These are phyloP conservation scores for Brenthis ino DNA, from an alignment of 2,888 invertebrate genomes.

Conservation along the genomic window DNA sequence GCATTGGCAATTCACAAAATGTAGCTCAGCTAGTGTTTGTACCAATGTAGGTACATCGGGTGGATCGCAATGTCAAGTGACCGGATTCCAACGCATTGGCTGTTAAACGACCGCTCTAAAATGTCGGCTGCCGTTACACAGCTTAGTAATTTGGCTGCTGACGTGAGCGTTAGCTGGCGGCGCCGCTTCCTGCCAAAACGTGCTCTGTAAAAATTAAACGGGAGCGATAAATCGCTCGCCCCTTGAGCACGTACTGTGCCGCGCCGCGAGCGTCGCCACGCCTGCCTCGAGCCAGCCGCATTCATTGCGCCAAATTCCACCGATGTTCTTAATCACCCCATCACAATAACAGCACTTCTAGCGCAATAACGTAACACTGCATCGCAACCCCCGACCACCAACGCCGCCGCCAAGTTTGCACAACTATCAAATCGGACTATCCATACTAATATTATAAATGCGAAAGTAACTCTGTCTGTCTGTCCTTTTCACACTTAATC, in stretches of 20 bases:
- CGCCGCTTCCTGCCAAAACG: conserved; percentile 17
- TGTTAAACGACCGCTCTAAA: conserved; percentile 17
- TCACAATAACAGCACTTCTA: background rate
- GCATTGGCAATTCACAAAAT: background rate
- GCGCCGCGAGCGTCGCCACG: conserved; percentile 13
- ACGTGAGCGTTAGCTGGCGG: conserved; percentile 14
- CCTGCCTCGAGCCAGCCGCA: conserved; percentile 10
- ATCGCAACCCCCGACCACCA: background rate
- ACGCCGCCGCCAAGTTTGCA: background rate
- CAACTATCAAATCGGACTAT: background rate
- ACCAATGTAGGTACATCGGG: background rate
- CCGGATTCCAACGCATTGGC: conserved; percentile 11
- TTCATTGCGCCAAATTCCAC: conserved; percentile 18
- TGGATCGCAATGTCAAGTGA: conserved; percentile 15
- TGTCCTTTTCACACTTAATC: too few species aligned
- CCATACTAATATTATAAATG: too few species aligned
- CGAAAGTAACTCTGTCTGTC: too few species aligned
- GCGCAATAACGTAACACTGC: background rate
- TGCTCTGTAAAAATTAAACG: conserved; percentile 21
- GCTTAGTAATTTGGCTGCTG: conserved; percentile 21
- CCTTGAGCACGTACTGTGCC: conserved; percentile 17
- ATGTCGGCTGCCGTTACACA: conserved; percentile 11
- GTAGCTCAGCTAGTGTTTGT: background rate
- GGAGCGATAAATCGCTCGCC: conserved; percentile 21
- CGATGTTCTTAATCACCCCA: conserved; percentile 8